phyloP scores from a whole-genome alignment of 2,113 vertebrate genomes.

The Tragelaphus strepsiceros region DNA sequence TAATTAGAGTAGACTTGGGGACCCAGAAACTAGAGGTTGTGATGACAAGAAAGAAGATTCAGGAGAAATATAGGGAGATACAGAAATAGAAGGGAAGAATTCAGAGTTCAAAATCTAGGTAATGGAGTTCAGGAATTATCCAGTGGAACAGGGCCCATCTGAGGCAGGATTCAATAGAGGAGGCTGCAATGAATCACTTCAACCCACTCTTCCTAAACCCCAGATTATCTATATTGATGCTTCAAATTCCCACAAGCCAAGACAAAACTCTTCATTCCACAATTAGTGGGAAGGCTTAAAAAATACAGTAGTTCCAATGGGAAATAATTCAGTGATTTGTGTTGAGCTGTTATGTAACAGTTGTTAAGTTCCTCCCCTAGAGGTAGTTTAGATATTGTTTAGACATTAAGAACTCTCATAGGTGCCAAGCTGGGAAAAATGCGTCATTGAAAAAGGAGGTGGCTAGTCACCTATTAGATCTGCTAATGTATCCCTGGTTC shows the following conservation, averaged over 20 bases:
- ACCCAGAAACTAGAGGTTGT: neutral
- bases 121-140: neutral
- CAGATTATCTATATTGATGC: neutral
- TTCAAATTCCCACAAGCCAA: neutral
- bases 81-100: neutral
- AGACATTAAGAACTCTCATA: neutral
- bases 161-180: neutral
- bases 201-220: neutral
- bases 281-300: neutral
- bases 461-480: neutral
- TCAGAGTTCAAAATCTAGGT: neutral
- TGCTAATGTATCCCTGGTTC: neutral
- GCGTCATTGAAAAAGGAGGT: neutral
- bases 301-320: neutral
- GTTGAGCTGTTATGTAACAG: neutral
- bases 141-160: neutral
- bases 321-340: neutral
- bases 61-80: neutral
- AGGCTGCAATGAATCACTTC: neutral
- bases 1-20: neutral
- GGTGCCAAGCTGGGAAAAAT: neutral
- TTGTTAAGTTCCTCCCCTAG: neutral
- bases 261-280: neutral
- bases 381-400: neutral
- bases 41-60: neutral